Conservation (phyloP, 2,113 vertebrate genomes). For the Pao palembangensis region DNA sequence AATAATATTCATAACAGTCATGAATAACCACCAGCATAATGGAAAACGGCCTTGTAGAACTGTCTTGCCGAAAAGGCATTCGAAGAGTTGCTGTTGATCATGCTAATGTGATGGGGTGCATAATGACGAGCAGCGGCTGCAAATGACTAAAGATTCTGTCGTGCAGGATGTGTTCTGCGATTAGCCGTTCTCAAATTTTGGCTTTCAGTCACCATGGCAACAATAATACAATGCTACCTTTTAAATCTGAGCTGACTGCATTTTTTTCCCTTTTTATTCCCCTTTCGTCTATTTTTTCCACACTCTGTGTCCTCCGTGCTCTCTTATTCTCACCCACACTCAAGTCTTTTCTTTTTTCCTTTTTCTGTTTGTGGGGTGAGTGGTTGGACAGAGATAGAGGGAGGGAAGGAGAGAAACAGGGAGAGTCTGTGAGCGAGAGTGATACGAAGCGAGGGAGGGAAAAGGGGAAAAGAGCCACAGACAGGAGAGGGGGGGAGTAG, state of each 20-base stretch:
- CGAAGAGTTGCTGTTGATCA: conserved; percentile 32
- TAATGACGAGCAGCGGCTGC: conserved; percentile 45
- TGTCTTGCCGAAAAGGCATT: conserved; percentile 26
- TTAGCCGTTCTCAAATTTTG: conserved; percentile 69
- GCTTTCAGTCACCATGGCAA: conserved; percentile 72
- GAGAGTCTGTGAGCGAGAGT: conserved; percentile 60
- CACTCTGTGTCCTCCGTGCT: not conserved
- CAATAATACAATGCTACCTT: conserved; percentile 68
- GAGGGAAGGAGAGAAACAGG: conserved; percentile 47
- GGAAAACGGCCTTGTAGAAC: conserved; percentile 5
- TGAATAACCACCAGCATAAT: conserved; percentile 51
- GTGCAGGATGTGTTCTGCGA: conserved; percentile 59
- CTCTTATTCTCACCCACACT: conserved; percentile 3
- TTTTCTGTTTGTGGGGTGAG: conserved; percentile 44
- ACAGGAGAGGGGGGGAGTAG: conserved; percentile 21
- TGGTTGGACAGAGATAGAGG: conserved; percentile 52
- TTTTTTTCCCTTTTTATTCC: conserved; percentile 2
- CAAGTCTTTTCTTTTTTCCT: not conserved
- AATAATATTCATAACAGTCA: conserved; percentile 2
- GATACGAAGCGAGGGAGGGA: conserved; percentile 63
- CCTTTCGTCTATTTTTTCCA: conserved; percentile 6
- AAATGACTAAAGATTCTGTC: conserved; percentile 57
- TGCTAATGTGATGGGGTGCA: conserved; percentile 51
- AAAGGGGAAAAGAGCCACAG: conserved; percentile 47
- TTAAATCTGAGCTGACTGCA: conserved; percentile 50